Base-by-base conservation (phyloP, 1,140 invertebrate genomes). In the Dolichoris vasculosae region DNA sequence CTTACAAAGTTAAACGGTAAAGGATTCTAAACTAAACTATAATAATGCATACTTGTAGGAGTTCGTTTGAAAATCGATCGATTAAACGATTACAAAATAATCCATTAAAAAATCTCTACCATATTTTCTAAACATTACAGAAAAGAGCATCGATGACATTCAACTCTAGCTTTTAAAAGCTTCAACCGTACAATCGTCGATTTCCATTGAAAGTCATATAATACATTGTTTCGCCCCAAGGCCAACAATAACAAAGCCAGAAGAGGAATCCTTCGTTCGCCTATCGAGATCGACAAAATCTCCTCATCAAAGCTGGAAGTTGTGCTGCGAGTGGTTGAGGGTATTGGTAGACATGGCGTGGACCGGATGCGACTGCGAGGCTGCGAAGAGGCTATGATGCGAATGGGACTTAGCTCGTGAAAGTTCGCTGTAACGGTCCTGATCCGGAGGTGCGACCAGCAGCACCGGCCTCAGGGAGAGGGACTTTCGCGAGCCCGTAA, bases 391-490 rank as follows among this genome's bases (percentile, higher is more conserved):
- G 82, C 92, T 93, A 77, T 93, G 93, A 88, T 93, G 93, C 9
- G 93, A 93, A 80, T 93, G 93, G 2, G 93, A 93, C 84, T 93
- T 93, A 13, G 91, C 92, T 64, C 93, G 89, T 1, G 93, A 93
- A n/a, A 93, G 85, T 84, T 93, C 92, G 71, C 92, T 93, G 84
- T 93, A 93, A 71, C 92, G 91, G 55, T 93, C 93, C 78, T 93
- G 94, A 55, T 94, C 94, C 11, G 94, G 94, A 35, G 96, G 96
- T 48, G 96, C 96, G 92, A 97, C 96, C 87, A 97, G 90, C 73
- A 98, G 92, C 0, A 98, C 97, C 9, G 97, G 97, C 92, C 98
- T 97, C 30, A 98, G 93, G 84, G 97, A 97, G 23, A 97, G 93
- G 0, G 97, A 97, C 91, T 98, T 98, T 79, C 97, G 93, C 0